phyloP scores from a whole-genome alignment of 2,888 invertebrate genomes.

The Euzetes globulus region DNA sequence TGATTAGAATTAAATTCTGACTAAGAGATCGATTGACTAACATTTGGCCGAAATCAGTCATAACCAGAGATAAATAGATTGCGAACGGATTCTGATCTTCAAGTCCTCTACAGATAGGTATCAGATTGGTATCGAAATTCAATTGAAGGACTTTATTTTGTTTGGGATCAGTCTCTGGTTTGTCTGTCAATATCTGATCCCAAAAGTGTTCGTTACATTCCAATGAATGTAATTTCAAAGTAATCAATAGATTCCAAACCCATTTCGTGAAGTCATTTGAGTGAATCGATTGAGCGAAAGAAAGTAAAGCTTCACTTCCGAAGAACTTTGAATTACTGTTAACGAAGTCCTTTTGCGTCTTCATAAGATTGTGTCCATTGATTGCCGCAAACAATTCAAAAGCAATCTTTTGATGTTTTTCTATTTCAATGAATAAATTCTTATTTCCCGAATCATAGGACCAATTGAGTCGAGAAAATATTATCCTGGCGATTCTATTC shows the following conservation, averaged over 20 bases:
- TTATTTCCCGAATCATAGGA: neutral
- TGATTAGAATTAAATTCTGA: neutral
- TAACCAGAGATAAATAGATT: slow-evolving; percentile 34
- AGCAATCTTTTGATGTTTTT: slow-evolving; percentile 30
- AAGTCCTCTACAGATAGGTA: slow-evolving; percentile 29
- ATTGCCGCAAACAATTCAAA: slow-evolving; percentile 31
- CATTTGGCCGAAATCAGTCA: slow-evolving; percentile 37
- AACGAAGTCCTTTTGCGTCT: neutral
- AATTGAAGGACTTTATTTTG: neutral
- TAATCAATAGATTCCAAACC: slow-evolving; percentile 36
- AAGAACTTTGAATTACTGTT: neutral
- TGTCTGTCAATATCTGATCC: neutral
- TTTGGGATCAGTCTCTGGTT: neutral
- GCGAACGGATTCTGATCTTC: slow-evolving; percentile 33
- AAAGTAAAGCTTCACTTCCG: neutral
- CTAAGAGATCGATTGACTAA: neutral
- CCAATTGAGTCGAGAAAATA: slow-evolving; percentile 36
- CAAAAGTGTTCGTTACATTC: slow-evolving; percentile 34
- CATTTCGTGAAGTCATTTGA: slow-evolving; percentile 32
- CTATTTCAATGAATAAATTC: slow-evolving; percentile 5
- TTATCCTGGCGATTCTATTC: slow-evolving; percentile 35
- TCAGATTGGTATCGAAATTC: slow-evolving; percentile 27
- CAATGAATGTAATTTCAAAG: slow-evolving; percentile 32
- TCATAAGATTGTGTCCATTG: slow-evolving; percentile 7
- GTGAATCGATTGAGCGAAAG: slow-evolving; percentile 9